Base-by-base conservation (phyloP, 2,113 vertebrate species). In the Larimichthys crocea region DNA sequence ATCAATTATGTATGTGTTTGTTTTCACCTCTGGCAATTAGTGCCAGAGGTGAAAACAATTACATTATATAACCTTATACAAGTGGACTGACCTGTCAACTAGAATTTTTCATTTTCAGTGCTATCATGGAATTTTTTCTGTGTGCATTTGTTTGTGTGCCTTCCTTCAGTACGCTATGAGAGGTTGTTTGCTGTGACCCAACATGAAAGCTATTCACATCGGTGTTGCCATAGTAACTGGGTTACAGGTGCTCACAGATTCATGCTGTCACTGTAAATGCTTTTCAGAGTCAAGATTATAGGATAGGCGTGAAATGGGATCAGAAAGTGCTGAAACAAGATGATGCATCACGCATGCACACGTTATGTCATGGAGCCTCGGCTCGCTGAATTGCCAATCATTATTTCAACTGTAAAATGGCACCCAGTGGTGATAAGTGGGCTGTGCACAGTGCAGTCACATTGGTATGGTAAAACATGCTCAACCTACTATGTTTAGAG, bases 221-320 rank as follows among this genome's bases (percentile, higher is more conserved):
- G 3, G 26, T 59, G 86, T 89, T 88, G 89, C 78, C 88, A 85
- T 84, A 66, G 89, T 49, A 87, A 88, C 88, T 35, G 61, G 74
- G 53, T 76, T 62, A 61, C 87, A 91, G 87, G 87, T 81, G 86
- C 74, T 80, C 79, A 83, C 20, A 56, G 74, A 86, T 76, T 74
- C 53, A 40, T 63, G 74, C 60, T 53, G 57, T 50, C 48, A 10
- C 61, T 80, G 53, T 76, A n/a, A 61, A 61, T 63, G 77, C 61
- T 79, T 76, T 84, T 61, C 22, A n/a, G 44, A 5, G 20, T 59
- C 53, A 77, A 79, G 81, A 87, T 84, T 74, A 64, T n/a, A 76
- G 44, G 24, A 31, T 64, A 60, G 44, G 44, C 5, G 1, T 48
- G 72, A 74, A 87, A 82, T 79, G 59, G 48, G 44, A 76, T 74